A percentile compares a stretch with the other conserved stretches of the same genome.
Evolutionary conservation across 2,797 vertebrate genomes (phyloP).

Genomic region (Manis pentadactyla): DNA sequence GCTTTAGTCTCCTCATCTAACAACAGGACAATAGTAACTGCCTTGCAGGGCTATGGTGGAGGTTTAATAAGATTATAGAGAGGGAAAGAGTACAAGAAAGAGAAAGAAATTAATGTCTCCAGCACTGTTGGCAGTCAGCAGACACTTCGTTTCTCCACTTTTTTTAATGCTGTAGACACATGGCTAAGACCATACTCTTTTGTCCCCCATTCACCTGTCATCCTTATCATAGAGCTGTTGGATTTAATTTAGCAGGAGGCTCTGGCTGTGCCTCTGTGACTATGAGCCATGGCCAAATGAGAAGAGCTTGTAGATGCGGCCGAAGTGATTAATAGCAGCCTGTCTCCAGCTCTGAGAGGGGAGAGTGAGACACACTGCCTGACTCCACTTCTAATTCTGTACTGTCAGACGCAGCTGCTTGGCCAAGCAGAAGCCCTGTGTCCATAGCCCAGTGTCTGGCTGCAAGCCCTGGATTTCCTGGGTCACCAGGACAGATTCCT

Average conservation of each 20-base stretch:
- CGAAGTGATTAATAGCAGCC: slow-evolving; percentile 60
- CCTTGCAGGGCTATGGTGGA: neutral
- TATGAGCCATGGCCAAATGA: slow-evolving; percentile 55
- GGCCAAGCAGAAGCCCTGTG: neutral
- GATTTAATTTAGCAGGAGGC: slow-evolving; percentile 71
- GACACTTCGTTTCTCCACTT: neutral
- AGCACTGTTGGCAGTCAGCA: neutral
- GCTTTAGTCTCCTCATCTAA: neutral
- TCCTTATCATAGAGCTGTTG: slow-evolving; percentile 52
- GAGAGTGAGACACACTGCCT: neutral
- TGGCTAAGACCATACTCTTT: neutral
- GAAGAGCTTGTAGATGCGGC: slow-evolving; percentile 49
- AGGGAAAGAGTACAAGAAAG: neutral
- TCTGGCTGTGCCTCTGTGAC: slow-evolving; percentile 64
- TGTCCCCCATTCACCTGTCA: slow-evolving; percentile 25
- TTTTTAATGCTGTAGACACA: slow-evolving; percentile 4
- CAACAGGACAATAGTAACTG: neutral
- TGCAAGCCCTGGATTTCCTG: slow-evolving; percentile 56
- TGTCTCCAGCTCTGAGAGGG: slow-evolving; percentile 28
- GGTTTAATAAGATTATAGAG: neutral
- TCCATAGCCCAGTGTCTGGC: neutral
- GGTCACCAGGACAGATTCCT: slow-evolving; percentile 51
- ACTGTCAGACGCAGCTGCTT: neutral
- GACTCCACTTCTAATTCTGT: slow-evolving; percentile 45
- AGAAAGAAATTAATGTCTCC: neutral